Percentiles rank a stretch among this genome's conserved stretches.
phyloP scores from a whole-genome alignment of 2,113 vertebrate species.

The Empidonax alnorum region DNA sequence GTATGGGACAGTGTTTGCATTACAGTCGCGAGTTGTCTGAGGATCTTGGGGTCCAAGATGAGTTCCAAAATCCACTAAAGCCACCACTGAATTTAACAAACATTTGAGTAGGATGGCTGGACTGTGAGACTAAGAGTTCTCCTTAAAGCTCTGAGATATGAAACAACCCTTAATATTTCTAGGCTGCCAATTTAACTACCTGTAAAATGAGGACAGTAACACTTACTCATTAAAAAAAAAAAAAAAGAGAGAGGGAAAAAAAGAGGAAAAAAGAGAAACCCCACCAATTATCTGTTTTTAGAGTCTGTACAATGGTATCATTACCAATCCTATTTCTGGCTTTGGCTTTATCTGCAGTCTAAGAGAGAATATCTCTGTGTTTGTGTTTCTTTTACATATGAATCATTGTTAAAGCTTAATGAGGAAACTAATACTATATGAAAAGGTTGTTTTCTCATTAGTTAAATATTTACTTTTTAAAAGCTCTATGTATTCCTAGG shows the following conservation, averaged over 20 bases:
- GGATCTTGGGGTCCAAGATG: neutral
- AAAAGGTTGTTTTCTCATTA: constrained; percentile 22
- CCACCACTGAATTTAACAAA: neutral
- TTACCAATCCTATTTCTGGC: neutral
- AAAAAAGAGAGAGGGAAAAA: neutral
- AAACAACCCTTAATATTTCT: neutral
- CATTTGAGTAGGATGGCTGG: neutral
- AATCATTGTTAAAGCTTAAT: constrained; percentile 39
- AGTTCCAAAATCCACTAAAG: neutral
- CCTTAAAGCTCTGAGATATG: neutral
- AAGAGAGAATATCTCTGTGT: neutral
- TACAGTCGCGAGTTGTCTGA: neutral
- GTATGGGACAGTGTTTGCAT: neutral
- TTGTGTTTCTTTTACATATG: constrained; percentile 5
- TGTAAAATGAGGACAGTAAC: neutral
- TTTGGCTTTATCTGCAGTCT: neutral
- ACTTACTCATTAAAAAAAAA: neutral
- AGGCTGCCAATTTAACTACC: neutral
- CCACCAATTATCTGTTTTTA: neutral
- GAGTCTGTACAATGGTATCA: neutral
- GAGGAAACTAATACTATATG: neutral
- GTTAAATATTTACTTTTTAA: constrained; percentile 23
- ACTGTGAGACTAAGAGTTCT: neutral
- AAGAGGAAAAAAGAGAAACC: neutral
- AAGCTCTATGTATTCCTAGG: neutral